These are phyloP conservation scores for Hanleya hanleyi DNA, from an alignment of 2,888 invertebrate species.

Conservation along the genomic window DNA sequence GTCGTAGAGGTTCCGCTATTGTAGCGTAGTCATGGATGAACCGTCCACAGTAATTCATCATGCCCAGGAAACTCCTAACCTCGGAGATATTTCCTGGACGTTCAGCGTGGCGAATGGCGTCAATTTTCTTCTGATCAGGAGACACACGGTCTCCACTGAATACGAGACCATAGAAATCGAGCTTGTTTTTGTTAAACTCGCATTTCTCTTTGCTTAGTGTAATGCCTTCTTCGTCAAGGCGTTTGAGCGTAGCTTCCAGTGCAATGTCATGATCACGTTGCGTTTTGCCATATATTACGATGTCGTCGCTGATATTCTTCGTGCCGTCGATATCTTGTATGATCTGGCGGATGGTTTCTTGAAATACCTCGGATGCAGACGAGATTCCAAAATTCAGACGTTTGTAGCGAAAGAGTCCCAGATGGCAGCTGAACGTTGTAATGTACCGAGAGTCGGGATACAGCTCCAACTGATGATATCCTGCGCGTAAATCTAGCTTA, in stretches of 20 bases:
- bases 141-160: constrained; percentile 18
- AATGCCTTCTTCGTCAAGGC: constrained; percentile 21
- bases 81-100: constrained; percentile 42
- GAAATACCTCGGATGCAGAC: constrained; percentile 39
- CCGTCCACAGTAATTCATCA: constrained; percentile 41
- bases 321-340: constrained; percentile 28
- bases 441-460: constrained; percentile 38
- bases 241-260: constrained; percentile 23
- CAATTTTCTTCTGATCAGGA: constrained; percentile 40
- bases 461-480: constrained; percentile 47
- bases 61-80: constrained; percentile 42
- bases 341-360: constrained; percentile 31
- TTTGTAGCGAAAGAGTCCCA: constrained; percentile 41
- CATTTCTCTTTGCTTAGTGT: background rate
- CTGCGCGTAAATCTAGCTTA: constrained; percentile 41
- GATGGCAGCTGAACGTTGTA: constrained; percentile 42
- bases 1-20: constrained; percentile 40
- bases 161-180: background rate
- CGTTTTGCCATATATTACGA: constrained; percentile 37
- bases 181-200: background rate
- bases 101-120: constrained; percentile 34
- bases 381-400: constrained; percentile 41
- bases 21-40: constrained; percentile 46
- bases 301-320: constrained; percentile 45
- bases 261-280: constrained; percentile 35